Percentiles rank a stretch among this genome's conserved stretches.
Evolutionary conservation across 2,113 vertebrate species (phyloP).

Genomic region (Xenus cinereus): DNA sequence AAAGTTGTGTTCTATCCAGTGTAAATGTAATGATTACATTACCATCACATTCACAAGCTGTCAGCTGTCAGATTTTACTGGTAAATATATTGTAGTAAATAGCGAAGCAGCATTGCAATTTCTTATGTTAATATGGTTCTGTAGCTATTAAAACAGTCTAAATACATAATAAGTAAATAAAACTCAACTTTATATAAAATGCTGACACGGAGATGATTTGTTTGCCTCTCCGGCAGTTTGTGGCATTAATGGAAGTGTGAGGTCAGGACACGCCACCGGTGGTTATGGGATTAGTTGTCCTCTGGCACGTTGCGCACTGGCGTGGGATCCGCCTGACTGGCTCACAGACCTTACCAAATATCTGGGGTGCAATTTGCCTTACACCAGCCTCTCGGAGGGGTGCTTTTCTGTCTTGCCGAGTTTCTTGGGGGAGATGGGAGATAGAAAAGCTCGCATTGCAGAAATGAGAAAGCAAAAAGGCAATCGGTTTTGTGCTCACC

Average conservation of each 20-base stretch:
- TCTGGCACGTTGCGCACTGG: rapidly evolving
- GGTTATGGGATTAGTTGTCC: not conserved
- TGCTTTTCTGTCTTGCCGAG: not conserved
- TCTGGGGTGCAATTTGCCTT: not conserved
- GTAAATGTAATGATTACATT: conserved; percentile 67
- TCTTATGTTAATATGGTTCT: conserved; percentile 62
- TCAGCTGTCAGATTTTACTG: conserved; percentile 69
- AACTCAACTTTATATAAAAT: not conserved
- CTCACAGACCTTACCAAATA: not conserved
- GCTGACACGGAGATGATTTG: not conserved
- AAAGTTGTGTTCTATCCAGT: conserved; percentile 38
- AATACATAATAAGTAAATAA: conserved; percentile 58
- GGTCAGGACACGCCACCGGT: not conserved
- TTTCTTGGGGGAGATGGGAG: not conserved
- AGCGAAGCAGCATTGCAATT: conserved; percentile 52
- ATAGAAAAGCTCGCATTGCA: not conserved
- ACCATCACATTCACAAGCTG: conserved; percentile 54
- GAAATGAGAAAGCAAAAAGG: not conserved
- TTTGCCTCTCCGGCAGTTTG: not conserved
- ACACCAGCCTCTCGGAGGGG: not conserved
- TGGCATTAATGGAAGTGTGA: not conserved
- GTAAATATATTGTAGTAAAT: conserved; percentile 56
- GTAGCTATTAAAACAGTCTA: conserved; percentile 62
- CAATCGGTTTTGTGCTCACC: not conserved
- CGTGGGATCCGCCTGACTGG: not conserved